phyloP scores from a whole-genome alignment of 2,888 invertebrate genomes.

The Habroteleia sp. region DNA sequence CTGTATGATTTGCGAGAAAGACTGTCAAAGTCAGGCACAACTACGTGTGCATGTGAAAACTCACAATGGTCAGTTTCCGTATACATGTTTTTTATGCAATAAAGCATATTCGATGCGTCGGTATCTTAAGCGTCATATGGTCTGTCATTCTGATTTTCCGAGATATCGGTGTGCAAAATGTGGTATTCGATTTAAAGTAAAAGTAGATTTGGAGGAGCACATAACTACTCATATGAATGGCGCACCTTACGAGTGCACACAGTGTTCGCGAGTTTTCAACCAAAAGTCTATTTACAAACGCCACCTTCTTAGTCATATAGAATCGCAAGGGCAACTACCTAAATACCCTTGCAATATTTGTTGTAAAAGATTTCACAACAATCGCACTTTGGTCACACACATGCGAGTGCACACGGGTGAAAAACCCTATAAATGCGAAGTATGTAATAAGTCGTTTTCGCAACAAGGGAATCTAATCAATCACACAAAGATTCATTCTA shows the following conservation, averaged over 20 bases:
- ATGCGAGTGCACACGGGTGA: conserved; percentile 84
- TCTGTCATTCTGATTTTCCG: conserved; percentile 77
- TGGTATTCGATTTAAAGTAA: conserved; percentile 73
- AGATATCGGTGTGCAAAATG: conserved; percentile 77
- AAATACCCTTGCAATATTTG: conserved; percentile 83
- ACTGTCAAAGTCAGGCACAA: conserved; percentile 83
- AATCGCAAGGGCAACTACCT: conserved; percentile 76
- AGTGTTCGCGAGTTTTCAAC: conserved; percentile 75
- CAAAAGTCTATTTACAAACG: conserved; percentile 78
- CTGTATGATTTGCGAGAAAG: conserved; percentile 84
- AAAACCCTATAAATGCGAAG: conserved; percentile 83
- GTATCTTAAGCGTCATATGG: conserved; percentile 78
- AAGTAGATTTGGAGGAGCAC: conserved; percentile 74
- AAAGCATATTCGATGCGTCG: conserved; percentile 76
- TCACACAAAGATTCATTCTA: conserved; percentile 76
- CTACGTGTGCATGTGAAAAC: conserved; percentile 83
- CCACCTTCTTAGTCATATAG: conserved; percentile 76
- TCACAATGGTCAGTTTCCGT: conserved; percentile 83
- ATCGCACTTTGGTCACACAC: conserved; percentile 83
- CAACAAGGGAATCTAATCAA: conserved; percentile 78
- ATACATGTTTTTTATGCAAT: conserved; percentile 79
- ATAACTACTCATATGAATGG: conserved; percentile 69
- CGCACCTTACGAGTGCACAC: conserved; percentile 74
- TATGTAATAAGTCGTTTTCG: conserved; percentile 83
- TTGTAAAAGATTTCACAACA: conserved; percentile 83